These are phyloP conservation scores for Momotus momota DNA, from an alignment of 2,797 vertebrate genomes.

Conservation along the genomic window DNA sequence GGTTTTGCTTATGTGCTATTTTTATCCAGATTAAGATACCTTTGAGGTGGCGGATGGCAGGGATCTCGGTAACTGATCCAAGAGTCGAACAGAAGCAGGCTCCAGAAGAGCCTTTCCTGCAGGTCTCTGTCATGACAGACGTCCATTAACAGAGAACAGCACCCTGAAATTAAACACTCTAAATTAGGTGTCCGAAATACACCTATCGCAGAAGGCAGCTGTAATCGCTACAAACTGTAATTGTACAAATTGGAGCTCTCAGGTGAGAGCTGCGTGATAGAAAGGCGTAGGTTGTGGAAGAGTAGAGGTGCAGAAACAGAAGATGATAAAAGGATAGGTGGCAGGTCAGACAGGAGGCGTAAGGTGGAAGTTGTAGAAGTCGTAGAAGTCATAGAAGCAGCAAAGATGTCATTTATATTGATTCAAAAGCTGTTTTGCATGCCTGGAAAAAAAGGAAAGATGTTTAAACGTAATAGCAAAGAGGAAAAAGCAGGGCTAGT, in stretches of 20 bases:
- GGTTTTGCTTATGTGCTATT: background rate
- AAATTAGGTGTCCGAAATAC: background rate
- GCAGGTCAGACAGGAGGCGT: background rate
- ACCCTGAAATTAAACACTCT: background rate
- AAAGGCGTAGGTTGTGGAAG: background rate
- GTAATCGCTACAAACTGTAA: background rate
- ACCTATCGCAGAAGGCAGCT: background rate
- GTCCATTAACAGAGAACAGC: background rate
- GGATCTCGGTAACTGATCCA: background rate
- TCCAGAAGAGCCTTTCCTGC: background rate
- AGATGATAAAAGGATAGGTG: background rate
- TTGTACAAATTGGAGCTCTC: background rate
- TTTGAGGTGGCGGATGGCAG: background rate
- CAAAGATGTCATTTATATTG: background rate
- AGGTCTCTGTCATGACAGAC: background rate
- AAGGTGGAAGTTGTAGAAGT: background rate
- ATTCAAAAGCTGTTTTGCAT: background rate
- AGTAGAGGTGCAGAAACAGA: background rate
- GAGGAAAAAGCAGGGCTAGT: background rate
- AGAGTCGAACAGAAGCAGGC: background rate
- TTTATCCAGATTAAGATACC: background rate
- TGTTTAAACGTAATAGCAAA: background rate
- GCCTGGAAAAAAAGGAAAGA: background rate
- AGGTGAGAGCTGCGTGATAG: background rate
- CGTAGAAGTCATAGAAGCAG: background rate